Evolutionary conservation across 2,888 invertebrate species (phyloP).

Genomic region (Galerucella calmariensis): DNA sequence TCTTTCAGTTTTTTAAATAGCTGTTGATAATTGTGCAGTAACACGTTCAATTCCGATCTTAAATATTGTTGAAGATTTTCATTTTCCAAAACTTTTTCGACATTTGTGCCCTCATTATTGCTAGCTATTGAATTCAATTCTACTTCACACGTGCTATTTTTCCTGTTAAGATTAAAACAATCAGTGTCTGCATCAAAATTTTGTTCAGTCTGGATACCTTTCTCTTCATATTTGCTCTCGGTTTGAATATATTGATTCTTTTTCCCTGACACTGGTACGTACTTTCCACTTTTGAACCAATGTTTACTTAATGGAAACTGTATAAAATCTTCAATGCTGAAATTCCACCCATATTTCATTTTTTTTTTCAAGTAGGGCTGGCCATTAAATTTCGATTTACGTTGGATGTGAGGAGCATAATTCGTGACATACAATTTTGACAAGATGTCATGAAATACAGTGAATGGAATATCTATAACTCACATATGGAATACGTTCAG

Average conservation of each 20-base stretch:
- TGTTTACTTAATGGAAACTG: neutral
- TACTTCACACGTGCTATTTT: neutral
- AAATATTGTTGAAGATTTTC: neutral
- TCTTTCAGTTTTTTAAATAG: neutral
- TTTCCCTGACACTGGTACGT: neutral
- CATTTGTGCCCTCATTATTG: neutral
- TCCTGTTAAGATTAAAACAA: neutral
- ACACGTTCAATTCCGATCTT: neutral
- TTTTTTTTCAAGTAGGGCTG: neutral
- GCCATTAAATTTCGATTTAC: neutral
- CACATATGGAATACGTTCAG: too few relatives aligned
- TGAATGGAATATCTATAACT: neutral
- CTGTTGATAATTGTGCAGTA: neutral
- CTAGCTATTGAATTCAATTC: neutral
- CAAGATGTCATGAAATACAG: neutral
- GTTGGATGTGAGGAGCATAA: neutral
- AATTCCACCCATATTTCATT: slow-evolving; percentile 4
- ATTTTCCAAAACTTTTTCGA: neutral
- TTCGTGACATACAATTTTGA: slow-evolving; percentile 4
- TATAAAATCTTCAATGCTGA: neutral
- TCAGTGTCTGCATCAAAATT: neutral
- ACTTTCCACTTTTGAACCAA: neutral
- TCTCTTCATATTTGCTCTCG: slow-evolving; percentile 2
- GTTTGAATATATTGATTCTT: neutral
- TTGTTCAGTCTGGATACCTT: neutral